Evolutionary conservation across 2,888 invertebrate species (phyloP).

Genomic region (Hydrotaea cyrtoneurina): DNA sequence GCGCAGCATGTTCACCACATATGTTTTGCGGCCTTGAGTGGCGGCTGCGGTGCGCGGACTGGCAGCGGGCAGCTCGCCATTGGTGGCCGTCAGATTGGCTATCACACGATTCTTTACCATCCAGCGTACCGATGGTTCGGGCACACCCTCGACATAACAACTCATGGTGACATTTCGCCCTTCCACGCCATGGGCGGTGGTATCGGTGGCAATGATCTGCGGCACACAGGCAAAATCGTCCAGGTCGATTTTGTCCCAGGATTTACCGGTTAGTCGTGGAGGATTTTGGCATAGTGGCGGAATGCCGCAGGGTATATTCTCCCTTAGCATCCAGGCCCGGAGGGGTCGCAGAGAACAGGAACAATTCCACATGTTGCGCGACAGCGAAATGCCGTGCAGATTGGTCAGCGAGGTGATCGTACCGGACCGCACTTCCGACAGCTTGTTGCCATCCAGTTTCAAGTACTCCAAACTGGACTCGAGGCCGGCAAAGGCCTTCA

Average conservation of each 20-base stretch:
- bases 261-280: slow-evolving; percentile 83
- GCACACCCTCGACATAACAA: slow-evolving; percentile 87
- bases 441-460: slow-evolving; percentile 88
- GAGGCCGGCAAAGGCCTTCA: slow-evolving; percentile 87
- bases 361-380: slow-evolving; percentile 92
- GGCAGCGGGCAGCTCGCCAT: slow-evolving; percentile 72
- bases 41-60: slow-evolving; percentile 79
- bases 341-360: slow-evolving; percentile 88
- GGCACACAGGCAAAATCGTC: slow-evolving; percentile 92
- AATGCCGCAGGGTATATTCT: slow-evolving; percentile 88
- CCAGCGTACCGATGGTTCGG: slow-evolving; percentile 88
- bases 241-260: slow-evolving; percentile 89
- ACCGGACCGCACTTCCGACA: slow-evolving; percentile 85
- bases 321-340: slow-evolving; percentile 89
- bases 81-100: slow-evolving; percentile 83
- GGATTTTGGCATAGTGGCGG: slow-evolving; percentile 88
- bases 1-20: slow-evolving; percentile 85
- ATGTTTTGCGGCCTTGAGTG: slow-evolving; percentile 83
- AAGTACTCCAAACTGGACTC: slow-evolving; percentile 88
- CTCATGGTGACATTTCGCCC: slow-evolving; percentile 88
- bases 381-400: slow-evolving; percentile 88
- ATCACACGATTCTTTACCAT: slow-evolving; percentile 86
- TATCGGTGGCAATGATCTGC: slow-evolving; percentile 84
- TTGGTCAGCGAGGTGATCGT: slow-evolving; percentile 86
- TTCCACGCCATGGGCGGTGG: slow-evolving; percentile 85